A percentile compares a stretch with the other conserved stretches of the same genome.
These are phyloP conservation scores for Scartelaos histophorus DNA, from an alignment of 2,113 vertebrate genomes.

Conservation along the genomic window DNA sequence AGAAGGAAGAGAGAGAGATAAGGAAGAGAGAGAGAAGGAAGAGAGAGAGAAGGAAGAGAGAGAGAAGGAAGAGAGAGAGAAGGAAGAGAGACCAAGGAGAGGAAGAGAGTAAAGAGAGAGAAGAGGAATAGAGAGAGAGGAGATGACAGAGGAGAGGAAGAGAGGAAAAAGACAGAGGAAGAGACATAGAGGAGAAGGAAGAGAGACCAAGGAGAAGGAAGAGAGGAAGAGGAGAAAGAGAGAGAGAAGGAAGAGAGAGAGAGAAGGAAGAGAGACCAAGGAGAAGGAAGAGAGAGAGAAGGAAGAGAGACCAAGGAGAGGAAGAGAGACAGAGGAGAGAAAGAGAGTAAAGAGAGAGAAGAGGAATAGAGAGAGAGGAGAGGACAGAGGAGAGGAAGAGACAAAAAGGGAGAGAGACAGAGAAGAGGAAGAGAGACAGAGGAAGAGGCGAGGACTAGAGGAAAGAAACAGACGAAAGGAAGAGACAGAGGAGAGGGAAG, in stretches of 20 bases:
- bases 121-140: slow-evolving; percentile 4
- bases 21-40: neutral
- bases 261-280: neutral
- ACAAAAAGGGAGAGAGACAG: slow-evolving; percentile 5
- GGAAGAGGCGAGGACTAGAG: too few species aligned
- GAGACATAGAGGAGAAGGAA: slow-evolving; percentile 23
- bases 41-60: slow-evolving; percentile 17
- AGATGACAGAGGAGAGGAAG: too few species aligned
- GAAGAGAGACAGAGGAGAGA: neutral
- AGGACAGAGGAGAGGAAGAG: slow-evolving; percentile 17
- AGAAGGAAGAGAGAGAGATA: neutral
- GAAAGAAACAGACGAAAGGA: neutral
- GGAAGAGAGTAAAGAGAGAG: slow-evolving; percentile 13
- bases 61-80: neutral
- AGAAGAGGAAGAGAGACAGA: slow-evolving; percentile 1
- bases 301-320: neutral
- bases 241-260: too few species aligned
- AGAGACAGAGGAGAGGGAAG: slow-evolving; percentile 9
- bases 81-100: neutral
- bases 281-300: neutral
- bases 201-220: neutral
- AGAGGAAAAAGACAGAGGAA: neutral
- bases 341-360: neutral
- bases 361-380: too few species aligned
- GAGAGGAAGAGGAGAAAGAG: too few species aligned